Percentiles rank a stretch among this genome's conserved stretches.
Evolutionary conservation across 1,140 invertebrate genomes (phyloP).

Genomic region (Trinorchestia longiramus): DNA sequence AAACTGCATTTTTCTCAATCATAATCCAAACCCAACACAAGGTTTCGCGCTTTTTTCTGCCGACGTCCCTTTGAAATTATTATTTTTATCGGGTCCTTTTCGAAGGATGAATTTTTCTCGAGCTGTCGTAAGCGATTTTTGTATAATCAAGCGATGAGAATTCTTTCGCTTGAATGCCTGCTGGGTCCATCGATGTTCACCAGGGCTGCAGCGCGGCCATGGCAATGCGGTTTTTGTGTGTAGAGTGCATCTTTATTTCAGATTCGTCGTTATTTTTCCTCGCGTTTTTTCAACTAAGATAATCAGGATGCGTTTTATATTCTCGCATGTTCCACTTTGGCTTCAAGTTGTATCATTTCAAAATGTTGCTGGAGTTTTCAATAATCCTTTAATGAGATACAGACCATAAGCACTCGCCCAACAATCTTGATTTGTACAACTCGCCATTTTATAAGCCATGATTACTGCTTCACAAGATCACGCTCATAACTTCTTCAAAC

Average conservation of each 20-base stretch:
- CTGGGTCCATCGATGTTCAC: background rate
- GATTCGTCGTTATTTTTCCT: background rate
- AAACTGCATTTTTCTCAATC: slow-evolving; percentile 35
- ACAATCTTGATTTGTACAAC: background rate
- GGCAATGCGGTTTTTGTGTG: background rate
- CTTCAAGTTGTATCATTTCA: no score
- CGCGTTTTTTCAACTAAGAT: background rate
- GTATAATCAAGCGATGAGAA: background rate
- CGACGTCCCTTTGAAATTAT: slow-evolving; percentile 13
- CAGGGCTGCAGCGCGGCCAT: background rate
- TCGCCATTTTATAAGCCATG: background rate
- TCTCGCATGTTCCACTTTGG: no score
- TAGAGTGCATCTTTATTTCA: no score
- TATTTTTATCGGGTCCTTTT: slow-evolving; percentile 18
- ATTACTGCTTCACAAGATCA: background rate
- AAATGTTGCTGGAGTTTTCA: background rate
- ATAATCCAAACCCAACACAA: slow-evolving; percentile 35
- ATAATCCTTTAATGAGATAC: background rate
- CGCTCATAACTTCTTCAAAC: background rate
- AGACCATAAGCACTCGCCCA: background rate
- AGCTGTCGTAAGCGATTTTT: background rate
- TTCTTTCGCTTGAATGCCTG: background rate
- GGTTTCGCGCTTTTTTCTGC: background rate
- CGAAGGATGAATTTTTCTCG: background rate
- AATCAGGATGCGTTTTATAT: no score